Evolutionary conservation across 2,888 invertebrate genomes (phyloP), one percentile per base, ranked within the genome.

Genomic region (Lithophane semibrunnea): DNA sequence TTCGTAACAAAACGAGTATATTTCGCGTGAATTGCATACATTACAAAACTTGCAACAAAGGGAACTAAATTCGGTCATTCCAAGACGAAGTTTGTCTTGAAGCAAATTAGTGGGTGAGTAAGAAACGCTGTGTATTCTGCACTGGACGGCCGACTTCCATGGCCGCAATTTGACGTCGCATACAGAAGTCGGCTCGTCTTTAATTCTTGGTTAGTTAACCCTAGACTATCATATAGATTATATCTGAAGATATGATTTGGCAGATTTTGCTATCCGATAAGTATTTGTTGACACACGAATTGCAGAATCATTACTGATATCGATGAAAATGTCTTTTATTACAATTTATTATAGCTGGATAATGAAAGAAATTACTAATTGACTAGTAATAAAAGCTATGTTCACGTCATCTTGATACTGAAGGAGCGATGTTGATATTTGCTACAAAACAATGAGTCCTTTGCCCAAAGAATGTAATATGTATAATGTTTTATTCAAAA

Each of bases 41-140:
- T 88, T 88, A 87, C 81, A 77, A 71, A 88, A 90, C 84, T 90
- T 75, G 68, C 88, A 79, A 89, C 88, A 88, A 88, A 86, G 85
- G 77, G 49, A 88, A 75, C 78, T 89, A 86, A 92, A 93, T 92
- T 92, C 89, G 91, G 91, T 85, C 86, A 88, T 92, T 92, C 82
- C 88, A 71, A 85, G 89, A 88, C 88, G 84, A 94, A 94, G 92
- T 94, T 94, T 90, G 90, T 89, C 91, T 90, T 92, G 91, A 89
- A 88, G 91, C 89, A 92, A 93, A 94, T 94, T 94, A 93, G 92
- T 92, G 91, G 91, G 90, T 76, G 88, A 52, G 88, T 91, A 93
- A 93, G 93, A 93, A 93, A 91, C 88, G 90, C 77, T 84, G 85
- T 84, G 88, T 83, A 86, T 90, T 86, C 82, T 84, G 73, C 68